phyloP scores from a whole-genome alignment of 1,140 invertebrate species.

The Hyles vespertilio region DNA sequence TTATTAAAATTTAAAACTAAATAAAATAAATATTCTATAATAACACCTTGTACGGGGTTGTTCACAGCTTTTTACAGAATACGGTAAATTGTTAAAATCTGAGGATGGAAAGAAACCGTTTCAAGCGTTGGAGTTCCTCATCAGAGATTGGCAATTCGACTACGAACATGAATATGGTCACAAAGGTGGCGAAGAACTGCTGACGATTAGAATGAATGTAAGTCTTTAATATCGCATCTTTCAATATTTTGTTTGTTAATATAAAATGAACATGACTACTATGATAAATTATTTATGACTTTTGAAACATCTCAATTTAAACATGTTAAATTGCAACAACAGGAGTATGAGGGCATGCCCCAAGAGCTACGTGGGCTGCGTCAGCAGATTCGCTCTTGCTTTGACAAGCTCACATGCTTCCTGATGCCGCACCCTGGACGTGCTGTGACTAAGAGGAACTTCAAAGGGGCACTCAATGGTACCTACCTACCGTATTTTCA shows the following conservation, averaged over 20 bases:
- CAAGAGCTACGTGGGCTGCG: slow-evolving; percentile 4
- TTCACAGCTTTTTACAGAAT: slow-evolving; percentile 8
- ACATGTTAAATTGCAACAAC: no score
- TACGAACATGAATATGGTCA: slow-evolving; percentile 2
- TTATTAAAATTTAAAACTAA: no score
- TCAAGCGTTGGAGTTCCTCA: slow-evolving; percentile 1
- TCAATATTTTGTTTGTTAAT: no score
- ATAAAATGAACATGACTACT: no score
- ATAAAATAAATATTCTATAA: no score
- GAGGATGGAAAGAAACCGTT: slow-evolving; percentile 4
- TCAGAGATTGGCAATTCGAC: slow-evolving; percentile 5
- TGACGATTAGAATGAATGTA: neutral
- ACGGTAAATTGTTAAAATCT: slow-evolving; percentile 1
- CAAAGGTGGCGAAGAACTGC: slow-evolving; percentile 2
- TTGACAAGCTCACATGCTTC: slow-evolving; percentile 2
- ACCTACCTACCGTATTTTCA: no score
- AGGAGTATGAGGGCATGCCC: neutral
- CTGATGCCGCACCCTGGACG: slow-evolving; percentile 11
- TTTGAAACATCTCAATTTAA: no score
- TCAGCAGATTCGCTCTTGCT: slow-evolving; percentile 1
- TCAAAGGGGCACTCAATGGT: slow-evolving; percentile 1
- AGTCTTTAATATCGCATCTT: neutral
- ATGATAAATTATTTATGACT: no score
- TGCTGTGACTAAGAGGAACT: neutral
- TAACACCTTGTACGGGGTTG: no score